phyloP scores from a whole-genome alignment of 2,888 invertebrate genomes.

The Omphaloscelis lunosa region DNA sequence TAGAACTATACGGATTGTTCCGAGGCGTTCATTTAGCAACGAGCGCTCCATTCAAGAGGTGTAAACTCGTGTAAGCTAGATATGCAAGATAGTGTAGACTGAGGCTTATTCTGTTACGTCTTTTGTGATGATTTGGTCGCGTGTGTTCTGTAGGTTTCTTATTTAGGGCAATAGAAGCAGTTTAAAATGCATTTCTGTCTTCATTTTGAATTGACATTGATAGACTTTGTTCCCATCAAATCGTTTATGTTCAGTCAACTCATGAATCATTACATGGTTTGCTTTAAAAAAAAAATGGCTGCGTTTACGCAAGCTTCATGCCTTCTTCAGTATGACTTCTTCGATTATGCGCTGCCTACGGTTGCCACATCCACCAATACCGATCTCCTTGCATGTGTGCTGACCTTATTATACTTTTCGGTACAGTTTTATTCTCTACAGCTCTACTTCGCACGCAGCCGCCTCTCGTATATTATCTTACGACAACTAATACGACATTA shows the following conservation, averaged over 20 bases:
- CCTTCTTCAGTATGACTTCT: neutral
- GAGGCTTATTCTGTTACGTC: neutral
- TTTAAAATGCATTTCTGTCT: neutral
- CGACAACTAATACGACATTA: constrained; percentile 50
- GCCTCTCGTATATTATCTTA: constrained; percentile 33
- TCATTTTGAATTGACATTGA: neutral
- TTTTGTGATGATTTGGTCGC: neutral
- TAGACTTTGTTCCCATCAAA: neutral
- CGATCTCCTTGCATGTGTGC: neutral
- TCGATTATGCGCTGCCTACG: too few species aligned
- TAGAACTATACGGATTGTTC: constrained; percentile 26
- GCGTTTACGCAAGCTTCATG: neutral
- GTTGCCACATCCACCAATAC: neutral
- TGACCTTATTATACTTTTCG: neutral
- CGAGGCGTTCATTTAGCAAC: neutral
- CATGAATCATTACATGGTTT: neutral
- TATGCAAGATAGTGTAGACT: neutral
- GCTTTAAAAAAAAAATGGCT: neutral
- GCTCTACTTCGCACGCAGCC: neutral
- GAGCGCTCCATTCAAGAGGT: neutral
- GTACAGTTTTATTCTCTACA: neutral
- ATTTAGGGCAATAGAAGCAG: too few species aligned
- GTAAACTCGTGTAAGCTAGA: constrained; percentile 12
- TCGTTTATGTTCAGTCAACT: neutral
- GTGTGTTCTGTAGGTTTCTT: constrained; percentile 4